Base-by-base conservation (phyloP, 2,888 invertebrate species). In the Villa cingulata region DNA sequence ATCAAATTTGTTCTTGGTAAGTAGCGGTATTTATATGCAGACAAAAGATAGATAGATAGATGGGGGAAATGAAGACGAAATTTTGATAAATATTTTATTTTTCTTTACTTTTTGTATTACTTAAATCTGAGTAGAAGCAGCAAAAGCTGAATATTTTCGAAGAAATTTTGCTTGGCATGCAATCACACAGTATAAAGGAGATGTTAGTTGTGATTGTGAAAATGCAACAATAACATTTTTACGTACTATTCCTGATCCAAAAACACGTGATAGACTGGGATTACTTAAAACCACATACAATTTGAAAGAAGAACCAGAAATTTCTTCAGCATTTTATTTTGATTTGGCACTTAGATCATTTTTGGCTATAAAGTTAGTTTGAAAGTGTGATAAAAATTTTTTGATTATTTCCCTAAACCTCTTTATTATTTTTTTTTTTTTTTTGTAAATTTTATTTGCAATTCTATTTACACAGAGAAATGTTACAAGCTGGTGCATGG, bases 81-180 rank as follows among this genome's bases (percentile, higher is more conserved):
- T 23, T 6, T 23, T 23, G 23, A 6, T 23, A 23, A 6, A 23
- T 27, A 15, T 49, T 14, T 42, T 32, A 43, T 29, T 20, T 17
- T 37, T 43, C 29, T 12, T 42, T 45, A 38, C 18, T 6, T 23
- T 6, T 23, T 23, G 7, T 23, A 7, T 6, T 23, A 6, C 4
- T 23, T 6, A 40, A 40, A 20, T n/a, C n/a, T 6, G 14, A n/a
- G 16, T 37, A 63, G 69, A 70, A 52, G 87, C 84, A 0, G 81
- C 85, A 51, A 75, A 76, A 41, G 77, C 83, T 38, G 78, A 80
- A 52, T 86, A 83, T 62, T 89, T 88, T 59, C 86, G 83, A 16
- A 74, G 82, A 49, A 86, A 90, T 66, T 87, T 83, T 55, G 86
- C 89, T 40, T 90, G 92, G 91, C 86, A 87, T 64, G 81, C 85